phyloP scores from a whole-genome alignment of 2,113 vertebrate genomes.

The Psilopsiagon aurifrons region DNA sequence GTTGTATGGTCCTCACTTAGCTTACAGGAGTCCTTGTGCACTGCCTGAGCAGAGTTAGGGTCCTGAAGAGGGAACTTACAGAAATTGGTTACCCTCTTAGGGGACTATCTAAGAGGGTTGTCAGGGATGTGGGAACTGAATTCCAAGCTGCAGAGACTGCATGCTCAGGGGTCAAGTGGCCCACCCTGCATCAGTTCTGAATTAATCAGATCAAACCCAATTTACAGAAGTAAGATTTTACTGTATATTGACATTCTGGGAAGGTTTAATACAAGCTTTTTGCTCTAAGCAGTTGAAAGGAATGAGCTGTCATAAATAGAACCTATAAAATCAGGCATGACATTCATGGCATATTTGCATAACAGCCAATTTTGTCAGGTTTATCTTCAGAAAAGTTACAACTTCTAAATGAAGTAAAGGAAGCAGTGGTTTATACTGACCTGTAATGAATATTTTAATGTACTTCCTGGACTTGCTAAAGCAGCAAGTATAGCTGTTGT shows the following conservation, averaged over 20 bases:
- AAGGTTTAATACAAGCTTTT: not conserved
- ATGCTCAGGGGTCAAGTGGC: accelerated
- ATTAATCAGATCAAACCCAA: not conserved
- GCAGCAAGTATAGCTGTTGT: constrained; percentile 96
- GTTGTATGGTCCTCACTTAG: not conserved
- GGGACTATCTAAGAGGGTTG: not conserved
- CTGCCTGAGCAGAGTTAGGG: not conserved
- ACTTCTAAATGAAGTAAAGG: not conserved
- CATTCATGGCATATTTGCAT: not conserved
- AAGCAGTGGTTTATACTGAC: constrained; percentile 69
- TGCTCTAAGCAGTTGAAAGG: not conserved
- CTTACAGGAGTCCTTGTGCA: not conserved
- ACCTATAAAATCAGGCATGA: not conserved
- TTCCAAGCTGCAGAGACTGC: not conserved
- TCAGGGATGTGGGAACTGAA: not conserved
- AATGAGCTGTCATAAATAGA: not conserved
- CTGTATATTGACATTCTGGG: not conserved
- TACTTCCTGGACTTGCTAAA: constrained; percentile 89
- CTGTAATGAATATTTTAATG: constrained; percentile 86
- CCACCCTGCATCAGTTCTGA: not conserved
- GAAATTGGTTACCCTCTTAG: not conserved
- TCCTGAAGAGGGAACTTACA: not conserved
- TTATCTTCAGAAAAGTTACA: not conserved
- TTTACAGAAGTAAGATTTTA: not conserved
- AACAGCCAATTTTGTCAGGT: not conserved